A percentile compares a stretch with the other conserved stretches of the same genome.
These are phyloP conservation scores for Melolontha melolontha DNA, from an alignment of 2,888 invertebrate genomes.

Conservation along the genomic window DNA sequence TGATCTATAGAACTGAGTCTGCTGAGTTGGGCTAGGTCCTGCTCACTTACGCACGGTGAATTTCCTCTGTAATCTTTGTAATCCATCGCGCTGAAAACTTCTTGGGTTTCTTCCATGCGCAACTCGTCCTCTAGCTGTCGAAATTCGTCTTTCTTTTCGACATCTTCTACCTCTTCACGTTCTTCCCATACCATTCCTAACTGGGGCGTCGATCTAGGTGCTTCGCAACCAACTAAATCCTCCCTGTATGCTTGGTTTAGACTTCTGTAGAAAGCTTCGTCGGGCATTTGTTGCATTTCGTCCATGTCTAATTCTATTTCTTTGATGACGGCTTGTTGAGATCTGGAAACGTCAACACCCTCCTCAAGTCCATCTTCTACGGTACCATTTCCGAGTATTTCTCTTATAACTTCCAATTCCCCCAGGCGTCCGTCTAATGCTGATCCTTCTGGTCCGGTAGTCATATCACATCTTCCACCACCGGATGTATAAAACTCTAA, in stretches of 20 bases:
- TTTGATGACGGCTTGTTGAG: conserved; percentile 61
- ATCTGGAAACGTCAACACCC: conserved; percentile 70
- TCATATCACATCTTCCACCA: conserved; percentile 59
- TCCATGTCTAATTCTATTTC: conserved; percentile 64
- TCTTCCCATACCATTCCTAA: conserved; percentile 91
- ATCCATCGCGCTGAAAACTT: conserved; percentile 81
- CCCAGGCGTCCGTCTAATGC: conserved; percentile 61
- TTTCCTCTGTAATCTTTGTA: conserved; percentile 84
- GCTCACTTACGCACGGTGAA: conserved; percentile 81
- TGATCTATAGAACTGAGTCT: conserved; percentile 82
- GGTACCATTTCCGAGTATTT: conserved; percentile 75
- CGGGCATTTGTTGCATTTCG: conserved; percentile 73
- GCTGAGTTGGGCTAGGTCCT: conserved; percentile 81
- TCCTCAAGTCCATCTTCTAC: conserved; percentile 77
- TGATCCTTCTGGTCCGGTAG: conserved; percentile 53
- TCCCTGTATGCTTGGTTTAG: conserved; percentile 90
- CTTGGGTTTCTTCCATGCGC: conserved; percentile 69
- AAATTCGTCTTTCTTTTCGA: conserved; percentile 60
- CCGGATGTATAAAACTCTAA: conserved; percentile 81
- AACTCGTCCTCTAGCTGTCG: conserved; percentile 67
- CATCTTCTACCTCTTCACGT: conserved; percentile 78
- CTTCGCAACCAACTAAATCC: conserved; percentile 72
- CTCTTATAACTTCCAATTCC: conserved; percentile 73
- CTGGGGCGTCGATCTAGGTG: conserved; percentile 76
- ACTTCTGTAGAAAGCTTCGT: conserved; percentile 89